A percentile compares a stretch with the other conserved stretches of the same genome.
Evolutionary conservation across 2,113 vertebrate genomes (phyloP).

Genomic region (Xiphophorus maculatus): DNA sequence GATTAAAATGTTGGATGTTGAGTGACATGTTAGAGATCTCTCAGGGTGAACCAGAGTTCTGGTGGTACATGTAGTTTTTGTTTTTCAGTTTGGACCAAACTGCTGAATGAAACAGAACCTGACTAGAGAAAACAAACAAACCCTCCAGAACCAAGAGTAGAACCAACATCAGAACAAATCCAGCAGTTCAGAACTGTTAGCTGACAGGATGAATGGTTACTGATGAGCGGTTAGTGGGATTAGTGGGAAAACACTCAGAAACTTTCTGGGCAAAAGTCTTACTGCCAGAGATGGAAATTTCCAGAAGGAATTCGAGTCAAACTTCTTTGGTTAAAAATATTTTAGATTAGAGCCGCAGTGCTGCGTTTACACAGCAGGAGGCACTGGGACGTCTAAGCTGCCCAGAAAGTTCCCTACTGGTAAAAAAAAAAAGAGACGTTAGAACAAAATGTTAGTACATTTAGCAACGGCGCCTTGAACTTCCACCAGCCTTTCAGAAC

Average conservation of each 20-base stretch:
- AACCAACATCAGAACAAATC: background rate
- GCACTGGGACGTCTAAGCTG: background rate
- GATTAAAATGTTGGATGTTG: background rate
- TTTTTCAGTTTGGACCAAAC: background rate
- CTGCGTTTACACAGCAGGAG: background rate
- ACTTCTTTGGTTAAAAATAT: background rate
- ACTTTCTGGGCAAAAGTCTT: conserved; percentile 17
- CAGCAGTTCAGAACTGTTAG: conserved; percentile 4
- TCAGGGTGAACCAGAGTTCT: background rate
- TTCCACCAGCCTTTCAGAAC: conserved; percentile 50
- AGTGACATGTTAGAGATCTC: background rate
- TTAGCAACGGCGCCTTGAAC: background rate
- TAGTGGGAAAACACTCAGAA: conserved; percentile 3
- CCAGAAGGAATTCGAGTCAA: too few species aligned
- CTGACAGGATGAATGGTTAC: background rate
- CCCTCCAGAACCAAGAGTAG: background rate
- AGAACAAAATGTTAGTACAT: background rate
- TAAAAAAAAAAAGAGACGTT: background rate
- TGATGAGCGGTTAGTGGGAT: background rate
- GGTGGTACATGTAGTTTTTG: background rate
- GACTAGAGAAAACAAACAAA: background rate
- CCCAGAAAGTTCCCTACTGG: conserved; percentile 6
- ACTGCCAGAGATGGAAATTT: background rate
- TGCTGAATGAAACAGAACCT: background rate
- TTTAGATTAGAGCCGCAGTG: background rate